Conservation (phyloP, 2,797 vertebrate genomes). For the Anniella stebbinsi region DNA sequence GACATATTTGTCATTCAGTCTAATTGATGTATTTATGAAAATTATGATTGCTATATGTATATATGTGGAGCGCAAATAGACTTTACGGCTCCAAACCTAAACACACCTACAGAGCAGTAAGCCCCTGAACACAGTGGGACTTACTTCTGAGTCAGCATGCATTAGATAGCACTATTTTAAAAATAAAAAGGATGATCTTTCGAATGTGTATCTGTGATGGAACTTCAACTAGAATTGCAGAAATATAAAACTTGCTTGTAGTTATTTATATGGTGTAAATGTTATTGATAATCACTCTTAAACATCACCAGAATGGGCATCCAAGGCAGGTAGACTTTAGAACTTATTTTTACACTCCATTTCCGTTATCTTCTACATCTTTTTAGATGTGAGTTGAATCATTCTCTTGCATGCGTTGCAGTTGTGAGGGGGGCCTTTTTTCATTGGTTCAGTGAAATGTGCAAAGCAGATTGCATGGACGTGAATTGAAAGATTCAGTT, state of each 20-base stretch:
- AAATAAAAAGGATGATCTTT: not conserved
- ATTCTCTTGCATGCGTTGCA: not conserved
- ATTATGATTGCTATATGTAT: constrained; percentile 30
- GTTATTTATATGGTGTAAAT: not conserved
- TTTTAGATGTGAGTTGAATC: not conserved
- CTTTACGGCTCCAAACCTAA: not conserved
- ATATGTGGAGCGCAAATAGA: constrained; percentile 57
- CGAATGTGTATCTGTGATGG: too few species aligned
- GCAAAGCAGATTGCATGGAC: not conserved
- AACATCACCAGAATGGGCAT: too few species aligned
- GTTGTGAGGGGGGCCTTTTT: too few species aligned
- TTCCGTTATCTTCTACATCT: not conserved
- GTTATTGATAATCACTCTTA: not conserved
- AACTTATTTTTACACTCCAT: not conserved
- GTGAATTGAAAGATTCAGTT: not conserved
- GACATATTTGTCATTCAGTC: constrained; percentile 26
- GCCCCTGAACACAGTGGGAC: not conserved
- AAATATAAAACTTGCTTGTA: not conserved
- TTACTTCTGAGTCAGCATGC: not conserved
- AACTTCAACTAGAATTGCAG: not conserved
- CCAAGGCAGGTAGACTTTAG: not conserved
- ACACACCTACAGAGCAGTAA: not conserved
- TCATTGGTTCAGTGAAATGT: not conserved
- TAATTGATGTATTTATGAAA: constrained; percentile 62
- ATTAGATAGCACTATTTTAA: not conserved